Percentiles rank a stretch among this genome's conserved stretches.
phyloP scores from a whole-genome alignment of 2,113 vertebrate species.

The Gorsachius goisagi region DNA sequence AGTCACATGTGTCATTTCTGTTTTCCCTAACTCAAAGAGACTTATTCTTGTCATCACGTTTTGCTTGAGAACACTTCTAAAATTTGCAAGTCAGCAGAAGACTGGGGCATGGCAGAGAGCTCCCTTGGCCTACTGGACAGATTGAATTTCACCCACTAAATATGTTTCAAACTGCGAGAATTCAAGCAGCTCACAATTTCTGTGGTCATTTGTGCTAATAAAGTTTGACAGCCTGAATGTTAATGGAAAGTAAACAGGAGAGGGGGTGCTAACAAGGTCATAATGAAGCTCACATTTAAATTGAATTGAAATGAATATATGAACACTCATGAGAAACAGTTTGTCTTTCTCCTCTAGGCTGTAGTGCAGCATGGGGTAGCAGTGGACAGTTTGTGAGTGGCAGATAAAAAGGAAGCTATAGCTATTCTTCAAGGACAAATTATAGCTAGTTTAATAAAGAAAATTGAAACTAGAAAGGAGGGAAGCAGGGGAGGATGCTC shows the following conservation, averaged over 20 bases:
- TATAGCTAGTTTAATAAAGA: background rate
- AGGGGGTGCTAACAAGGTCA: constrained; percentile 56
- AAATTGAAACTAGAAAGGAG: background rate
- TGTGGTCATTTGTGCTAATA: constrained; percentile 52
- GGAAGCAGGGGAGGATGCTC: background rate
- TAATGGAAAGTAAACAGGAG: constrained; percentile 63
- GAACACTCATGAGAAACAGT: constrained; percentile 19
- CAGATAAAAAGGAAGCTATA: background rate
- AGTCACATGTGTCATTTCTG: background rate
- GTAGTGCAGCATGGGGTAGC: constrained; percentile 43
- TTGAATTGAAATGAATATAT: constrained; percentile 33
- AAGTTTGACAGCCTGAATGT: constrained; percentile 55
- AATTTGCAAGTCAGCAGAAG: constrained; percentile 49
- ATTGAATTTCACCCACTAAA: constrained; percentile 50
- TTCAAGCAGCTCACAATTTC: constrained; percentile 25
- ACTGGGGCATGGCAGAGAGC: background rate
- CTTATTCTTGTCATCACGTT: constrained; percentile 5
- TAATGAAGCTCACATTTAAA: constrained; percentile 64
- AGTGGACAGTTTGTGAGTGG: constrained; percentile 6
- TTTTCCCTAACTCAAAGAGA: background rate
- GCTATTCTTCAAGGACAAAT: background rate
- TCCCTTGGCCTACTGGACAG: constrained; percentile 9
- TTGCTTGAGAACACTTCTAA: background rate
- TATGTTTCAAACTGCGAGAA: constrained; percentile 15
- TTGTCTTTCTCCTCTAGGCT: constrained; percentile 32